These are phyloP conservation scores for Galeopsomyia nigrocyanea DNA, from an alignment of 2,888 invertebrate species.

Conservation along the genomic window DNA sequence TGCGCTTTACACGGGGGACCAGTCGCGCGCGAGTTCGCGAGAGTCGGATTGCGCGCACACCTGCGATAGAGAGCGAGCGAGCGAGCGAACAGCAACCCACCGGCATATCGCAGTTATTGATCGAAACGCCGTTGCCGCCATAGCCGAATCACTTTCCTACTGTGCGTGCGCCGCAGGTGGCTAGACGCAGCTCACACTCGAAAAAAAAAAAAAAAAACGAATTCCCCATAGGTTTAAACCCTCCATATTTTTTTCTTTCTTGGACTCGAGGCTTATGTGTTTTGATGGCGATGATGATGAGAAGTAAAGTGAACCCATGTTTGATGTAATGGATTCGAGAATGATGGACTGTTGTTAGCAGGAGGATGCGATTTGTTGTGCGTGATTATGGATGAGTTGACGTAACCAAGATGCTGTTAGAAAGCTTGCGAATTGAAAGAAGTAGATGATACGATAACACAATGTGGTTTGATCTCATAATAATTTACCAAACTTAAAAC, in stretches of 20 bases:
- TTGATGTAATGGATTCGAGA: not conserved
- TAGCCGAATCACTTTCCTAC: slow-evolving; percentile 23
- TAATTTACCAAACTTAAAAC: too few species aligned
- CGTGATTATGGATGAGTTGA: too few species aligned
- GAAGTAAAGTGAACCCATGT: not conserved
- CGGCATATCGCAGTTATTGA: slow-evolving; percentile 40
- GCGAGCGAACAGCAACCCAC: not conserved
- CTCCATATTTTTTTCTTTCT: too few species aligned
- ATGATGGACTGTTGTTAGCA: not conserved
- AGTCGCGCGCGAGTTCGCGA: not conserved
- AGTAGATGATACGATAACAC: too few species aligned
- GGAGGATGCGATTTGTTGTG: too few species aligned
- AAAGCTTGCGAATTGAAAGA: too few species aligned
- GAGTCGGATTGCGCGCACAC: not conserved
- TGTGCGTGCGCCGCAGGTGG: not conserved
- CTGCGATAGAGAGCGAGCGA: not conserved
- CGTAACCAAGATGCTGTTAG: too few species aligned
- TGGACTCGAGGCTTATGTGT: too few species aligned
- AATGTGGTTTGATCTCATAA: too few species aligned
- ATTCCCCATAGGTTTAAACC: too few species aligned
- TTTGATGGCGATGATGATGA: not conserved
- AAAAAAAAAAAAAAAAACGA: too few species aligned
- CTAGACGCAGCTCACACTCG: not conserved
- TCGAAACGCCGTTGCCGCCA: slow-evolving; percentile 6
- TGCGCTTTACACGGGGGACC: slow-evolving; percentile 10